These are phyloP conservation scores for Platysternon megacephalum DNA, from an alignment of 2,113 vertebrate genomes.

Conservation along the genomic window DNA sequence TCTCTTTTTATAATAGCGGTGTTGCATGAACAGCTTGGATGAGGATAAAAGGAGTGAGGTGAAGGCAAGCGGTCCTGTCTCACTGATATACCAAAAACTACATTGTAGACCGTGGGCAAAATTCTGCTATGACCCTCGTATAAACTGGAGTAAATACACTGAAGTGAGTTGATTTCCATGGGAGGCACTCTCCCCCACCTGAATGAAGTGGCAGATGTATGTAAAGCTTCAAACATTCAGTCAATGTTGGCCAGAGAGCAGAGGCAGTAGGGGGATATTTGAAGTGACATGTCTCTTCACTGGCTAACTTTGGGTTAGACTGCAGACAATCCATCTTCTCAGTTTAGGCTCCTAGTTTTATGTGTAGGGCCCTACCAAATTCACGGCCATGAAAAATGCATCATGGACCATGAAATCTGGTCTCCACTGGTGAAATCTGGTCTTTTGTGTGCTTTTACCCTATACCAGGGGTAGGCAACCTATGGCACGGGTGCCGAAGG, in stretches of 20 bases:
- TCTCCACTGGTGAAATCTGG: too few relatives aligned
- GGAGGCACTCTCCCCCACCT: background rate
- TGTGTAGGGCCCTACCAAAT: too few relatives aligned
- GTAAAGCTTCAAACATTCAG: background rate
- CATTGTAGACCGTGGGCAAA: slow-evolving; percentile 43
- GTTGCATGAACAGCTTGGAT: background rate
- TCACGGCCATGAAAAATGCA: too few relatives aligned
- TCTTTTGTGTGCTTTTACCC: too few relatives aligned
- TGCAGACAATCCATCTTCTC: accelerated
- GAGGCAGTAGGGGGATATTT: background rate
- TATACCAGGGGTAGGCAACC: too few relatives aligned
- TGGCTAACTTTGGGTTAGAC: background rate
- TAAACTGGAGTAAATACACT: slow-evolving; percentile 15
- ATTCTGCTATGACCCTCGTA: background rate
- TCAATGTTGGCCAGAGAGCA: background rate
- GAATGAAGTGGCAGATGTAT: background rate
- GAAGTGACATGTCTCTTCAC: background rate
- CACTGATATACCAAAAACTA: slow-evolving; percentile 10
- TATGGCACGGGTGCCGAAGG: too few relatives aligned
- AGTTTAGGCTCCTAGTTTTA: background rate
- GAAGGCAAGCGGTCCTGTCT: slow-evolving; percentile 27
- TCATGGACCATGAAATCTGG: too few relatives aligned
- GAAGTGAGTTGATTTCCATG: background rate
- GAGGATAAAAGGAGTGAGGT: slow-evolving; percentile 45
- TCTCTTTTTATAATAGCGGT: background rate